Evolutionary conservation across 1,140 invertebrate species (phyloP).

Genomic region (Agraylea sexmaculata): DNA sequence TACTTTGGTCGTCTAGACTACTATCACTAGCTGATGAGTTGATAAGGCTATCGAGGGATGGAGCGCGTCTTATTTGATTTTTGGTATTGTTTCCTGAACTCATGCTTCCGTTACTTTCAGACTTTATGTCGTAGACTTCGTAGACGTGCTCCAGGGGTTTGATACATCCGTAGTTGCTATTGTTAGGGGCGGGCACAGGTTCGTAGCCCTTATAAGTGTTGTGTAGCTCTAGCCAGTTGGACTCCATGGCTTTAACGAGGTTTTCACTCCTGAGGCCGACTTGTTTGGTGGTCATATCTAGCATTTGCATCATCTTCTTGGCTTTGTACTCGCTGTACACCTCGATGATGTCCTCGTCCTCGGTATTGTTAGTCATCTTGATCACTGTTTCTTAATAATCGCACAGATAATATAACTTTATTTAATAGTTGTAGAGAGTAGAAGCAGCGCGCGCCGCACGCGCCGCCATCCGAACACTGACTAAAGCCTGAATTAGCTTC

Average conservation of each 20-base stretch:
- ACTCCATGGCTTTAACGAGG: slow-evolving; percentile 18
- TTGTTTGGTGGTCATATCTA: slow-evolving; percentile 17
- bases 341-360: slow-evolving; percentile 20
- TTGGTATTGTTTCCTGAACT: slow-evolving; percentile 11
- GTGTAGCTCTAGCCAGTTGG: slow-evolving; percentile 20
- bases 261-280: slow-evolving; percentile 19
- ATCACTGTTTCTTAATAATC: too few relatives aligned
- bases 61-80: slow-evolving; percentile 33
- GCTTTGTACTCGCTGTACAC: slow-evolving; percentile 21
- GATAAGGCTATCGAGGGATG: slow-evolving; percentile 51
- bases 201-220: slow-evolving; percentile 20
- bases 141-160: slow-evolving; percentile 19
- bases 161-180: slow-evolving; percentile 1
- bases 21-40: slow-evolving; percentile 47
- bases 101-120: slow-evolving; percentile 14
- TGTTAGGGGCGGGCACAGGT: slow-evolving; percentile 7
- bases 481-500: too few relatives aligned
- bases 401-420: too few relatives aligned
- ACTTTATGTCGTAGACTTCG: slow-evolving; percentile 18
- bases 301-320: slow-evolving; percentile 20
- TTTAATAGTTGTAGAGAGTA: too few relatives aligned
- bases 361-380: slow-evolving; percentile 21
- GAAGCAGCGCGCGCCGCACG: too few relatives aligned
- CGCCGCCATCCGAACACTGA: too few relatives aligned
- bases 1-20: slow-evolving; percentile 39